Evolutionary conservation across 92 coral and sea anemone genomes (phyloP).

Genomic region (Metridium senile): DNA sequence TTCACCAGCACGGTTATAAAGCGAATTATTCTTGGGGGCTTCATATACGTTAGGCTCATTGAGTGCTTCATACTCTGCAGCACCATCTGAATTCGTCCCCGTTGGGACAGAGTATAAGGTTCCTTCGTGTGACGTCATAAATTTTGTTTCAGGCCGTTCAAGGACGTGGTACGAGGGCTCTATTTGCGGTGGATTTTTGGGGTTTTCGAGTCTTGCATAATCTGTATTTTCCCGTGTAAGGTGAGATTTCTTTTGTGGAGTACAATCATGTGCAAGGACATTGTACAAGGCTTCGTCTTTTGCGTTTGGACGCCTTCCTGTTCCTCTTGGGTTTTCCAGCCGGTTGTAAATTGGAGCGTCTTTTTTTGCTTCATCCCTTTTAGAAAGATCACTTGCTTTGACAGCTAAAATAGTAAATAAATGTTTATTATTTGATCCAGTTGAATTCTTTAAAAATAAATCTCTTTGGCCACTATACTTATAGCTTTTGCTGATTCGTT

Average conservation of each 20-base stretch:
- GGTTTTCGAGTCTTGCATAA: not conserved
- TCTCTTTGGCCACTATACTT: too few species aligned
- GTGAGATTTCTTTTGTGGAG: not conserved
- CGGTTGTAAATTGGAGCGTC: not conserved
- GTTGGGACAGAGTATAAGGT: not conserved
- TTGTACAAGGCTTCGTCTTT: not conserved
- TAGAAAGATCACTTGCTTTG: not conserved
- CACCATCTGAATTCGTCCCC: not conserved
- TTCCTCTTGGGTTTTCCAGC: not conserved
- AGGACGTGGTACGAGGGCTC: conserved; percentile 11
- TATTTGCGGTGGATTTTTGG: not conserved
- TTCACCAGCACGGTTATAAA: conserved; percentile 12
- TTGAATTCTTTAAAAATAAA: too few species aligned
- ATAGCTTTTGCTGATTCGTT: too few species aligned
- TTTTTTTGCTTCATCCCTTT: not conserved
- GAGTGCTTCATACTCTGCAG: not conserved
- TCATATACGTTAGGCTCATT: not conserved
- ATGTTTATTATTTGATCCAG: too few species aligned
- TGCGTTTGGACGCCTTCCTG: not conserved
- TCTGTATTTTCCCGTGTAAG: not conserved
- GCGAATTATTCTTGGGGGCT: not conserved
- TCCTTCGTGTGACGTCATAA: not conserved
- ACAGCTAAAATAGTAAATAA: not conserved
- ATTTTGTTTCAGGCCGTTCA: not conserved
- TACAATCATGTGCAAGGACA: not conserved